Conservation (phyloP, 2,888 invertebrate genomes). For the Himalopsyche tibetana region DNA sequence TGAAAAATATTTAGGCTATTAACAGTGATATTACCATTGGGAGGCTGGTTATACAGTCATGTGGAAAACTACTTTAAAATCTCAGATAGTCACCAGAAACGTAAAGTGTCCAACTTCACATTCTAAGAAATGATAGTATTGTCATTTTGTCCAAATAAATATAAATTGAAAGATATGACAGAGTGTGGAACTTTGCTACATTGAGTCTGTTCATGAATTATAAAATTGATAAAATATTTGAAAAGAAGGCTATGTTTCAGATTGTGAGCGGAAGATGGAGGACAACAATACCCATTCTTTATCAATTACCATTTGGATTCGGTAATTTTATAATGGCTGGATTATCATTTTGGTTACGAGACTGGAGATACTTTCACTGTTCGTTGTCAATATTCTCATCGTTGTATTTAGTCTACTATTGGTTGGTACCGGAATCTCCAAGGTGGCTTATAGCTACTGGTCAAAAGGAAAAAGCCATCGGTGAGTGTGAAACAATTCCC, state of each 20-base stretch:
- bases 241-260: constrained; percentile 67
- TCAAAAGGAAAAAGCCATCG: constrained; percentile 74
- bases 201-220: no score
- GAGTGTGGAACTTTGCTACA: no score
- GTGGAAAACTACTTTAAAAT: no score
- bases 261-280: constrained; percentile 80
- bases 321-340: constrained; percentile 78
- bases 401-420: constrained; percentile 74
- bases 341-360: constrained; percentile 77
- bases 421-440: constrained; percentile 80
- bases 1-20: no score
- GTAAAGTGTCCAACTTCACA: no score
- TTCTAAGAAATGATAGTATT: no score
- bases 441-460: constrained; percentile 80
- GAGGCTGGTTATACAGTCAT: no score
- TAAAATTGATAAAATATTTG: no score
- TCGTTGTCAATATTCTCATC: constrained; percentile 75
- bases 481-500: constrained; percentile 67
- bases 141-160: no score
- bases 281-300: constrained; percentile 79
- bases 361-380: constrained; percentile 80
- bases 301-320: constrained; percentile 80
- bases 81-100: no score
- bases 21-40: no score
- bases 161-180: no score